Base-by-base conservation (phyloP, 2,797 vertebrate genomes). In the Nannoperca australis region DNA sequence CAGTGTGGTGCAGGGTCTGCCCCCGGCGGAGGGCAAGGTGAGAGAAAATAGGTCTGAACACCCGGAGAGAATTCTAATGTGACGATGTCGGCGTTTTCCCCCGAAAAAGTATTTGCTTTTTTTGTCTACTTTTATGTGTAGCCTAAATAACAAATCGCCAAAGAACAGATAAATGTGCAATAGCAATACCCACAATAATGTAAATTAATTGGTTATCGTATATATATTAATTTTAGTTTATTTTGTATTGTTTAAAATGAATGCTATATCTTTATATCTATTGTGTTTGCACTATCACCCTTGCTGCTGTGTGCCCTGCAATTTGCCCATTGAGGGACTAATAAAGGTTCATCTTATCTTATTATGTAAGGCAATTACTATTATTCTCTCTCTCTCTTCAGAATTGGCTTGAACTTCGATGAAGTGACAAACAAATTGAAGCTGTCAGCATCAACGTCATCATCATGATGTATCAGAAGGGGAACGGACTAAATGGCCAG, bases 1-100 rank as follows among this genome's bases (percentile, higher is more conserved):
- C 42, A 0, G 85, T 94, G 73, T 95, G 95, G 94, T 30, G 87
- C 14, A 87, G 82, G 62, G 4, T 90, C 12, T 94, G 91, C 53
- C 74, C 70, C 18, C 51, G 54, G 18, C 27, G 58, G 20, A 76
- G 75, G 59, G 13, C 45, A 0, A 87, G 90, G 88, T 88, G 17
- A 75, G 60, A 42, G 11, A 27, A 27, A 27, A 27, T 0, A 5
- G 6, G 47, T 15, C 10, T 0, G 0, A 27, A 18, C 12, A 10
- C 0, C 0, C 0, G 1, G 7, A 1, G 18, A 3, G 15, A 17
- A 22, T 27, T 7, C 4, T 42, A 53, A 51, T 44, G 10, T 8
- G 24, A 4, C 0, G 20, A 4, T 55, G 5, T 17, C 12, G 6
- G 3, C 22, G 27, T 32, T 27, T 27, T 27, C 2, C 24, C 24